These are phyloP conservation scores for Iguana delicatissima DNA, from an alignment of 2,797 vertebrate species.

Conservation along the genomic window DNA sequence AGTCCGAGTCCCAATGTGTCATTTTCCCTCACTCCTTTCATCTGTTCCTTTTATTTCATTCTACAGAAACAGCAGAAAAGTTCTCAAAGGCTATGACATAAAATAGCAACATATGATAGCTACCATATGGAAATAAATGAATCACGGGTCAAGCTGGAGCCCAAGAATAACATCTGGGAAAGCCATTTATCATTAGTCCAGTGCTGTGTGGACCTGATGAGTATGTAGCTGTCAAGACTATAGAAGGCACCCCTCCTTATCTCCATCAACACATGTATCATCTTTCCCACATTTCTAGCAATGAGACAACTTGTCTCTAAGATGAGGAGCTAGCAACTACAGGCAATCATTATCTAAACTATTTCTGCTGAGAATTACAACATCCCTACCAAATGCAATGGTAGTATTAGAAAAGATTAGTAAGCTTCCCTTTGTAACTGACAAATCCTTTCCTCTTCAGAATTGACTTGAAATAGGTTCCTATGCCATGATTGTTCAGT, in stretches of 20 bases:
- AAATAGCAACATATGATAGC: slow-evolving; percentile 41
- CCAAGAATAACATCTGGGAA: slow-evolving; percentile 42
- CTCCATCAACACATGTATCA: slow-evolving; percentile 38
- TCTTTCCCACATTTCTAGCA: slow-evolving; percentile 44
- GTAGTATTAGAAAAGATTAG: not conserved
- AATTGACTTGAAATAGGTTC: not conserved
- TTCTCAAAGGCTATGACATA: not conserved
- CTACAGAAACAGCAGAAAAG: not conserved
- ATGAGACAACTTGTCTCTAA: slow-evolving; percentile 15
- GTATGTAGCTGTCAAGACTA: slow-evolving; percentile 25
- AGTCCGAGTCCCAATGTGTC: not conserved
- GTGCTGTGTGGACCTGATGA: slow-evolving; percentile 35
- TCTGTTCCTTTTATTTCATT: not conserved
- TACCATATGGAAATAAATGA: slow-evolving; percentile 21
- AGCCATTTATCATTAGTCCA: slow-evolving; percentile 54
- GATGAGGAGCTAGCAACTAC: slow-evolving; percentile 6
- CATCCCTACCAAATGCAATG: not conserved
- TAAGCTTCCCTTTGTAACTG: slow-evolving; percentile 3
- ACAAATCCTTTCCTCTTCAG: not conserved
- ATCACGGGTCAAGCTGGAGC: slow-evolving; percentile 38
- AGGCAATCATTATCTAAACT: not conserved
- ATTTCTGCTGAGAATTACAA: slow-evolving; percentile 8
- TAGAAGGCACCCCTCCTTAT: slow-evolving; percentile 39
- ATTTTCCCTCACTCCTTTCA: slow-evolving; percentile 3
- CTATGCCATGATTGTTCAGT: not conserved